Evolutionary conservation across 2,888 invertebrate genomes (phyloP).

Genomic region (Eurytoma californica): DNA sequence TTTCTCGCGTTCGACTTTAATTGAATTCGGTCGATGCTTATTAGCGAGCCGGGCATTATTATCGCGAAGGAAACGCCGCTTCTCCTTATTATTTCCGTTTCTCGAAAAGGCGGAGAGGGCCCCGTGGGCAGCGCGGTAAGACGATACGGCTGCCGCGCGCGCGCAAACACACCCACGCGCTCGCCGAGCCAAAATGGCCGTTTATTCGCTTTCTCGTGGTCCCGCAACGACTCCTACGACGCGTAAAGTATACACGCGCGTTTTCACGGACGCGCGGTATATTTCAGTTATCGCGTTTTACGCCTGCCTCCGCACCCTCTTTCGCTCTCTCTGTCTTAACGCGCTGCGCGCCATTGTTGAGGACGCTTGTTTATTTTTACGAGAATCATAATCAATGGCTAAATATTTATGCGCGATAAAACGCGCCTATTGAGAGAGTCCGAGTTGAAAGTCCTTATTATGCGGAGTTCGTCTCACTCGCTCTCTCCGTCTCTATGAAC

Average conservation of each 20-base stretch:
- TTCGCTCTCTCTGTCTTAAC: too few species aligned
- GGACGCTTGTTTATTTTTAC: too few species aligned
- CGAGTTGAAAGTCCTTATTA: not conserved
- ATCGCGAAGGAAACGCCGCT: not conserved
- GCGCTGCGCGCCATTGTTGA: too few species aligned
- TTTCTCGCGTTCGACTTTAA: not conserved
- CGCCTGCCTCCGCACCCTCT: too few species aligned
- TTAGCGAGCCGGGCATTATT: not conserved
- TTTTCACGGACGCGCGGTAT: too few species aligned
- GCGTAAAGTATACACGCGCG: too few species aligned
- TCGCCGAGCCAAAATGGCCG: slow-evolving; percentile 30
- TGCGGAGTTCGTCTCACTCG: too few species aligned
- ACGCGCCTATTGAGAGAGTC: not conserved
- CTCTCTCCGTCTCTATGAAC: too few species aligned
- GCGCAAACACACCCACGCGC: slow-evolving; percentile 14
- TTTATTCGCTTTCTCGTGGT: slow-evolving; percentile 2
- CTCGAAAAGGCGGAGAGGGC: not conserved
- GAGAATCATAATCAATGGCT: too few species aligned
- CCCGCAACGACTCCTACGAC: not conserved
- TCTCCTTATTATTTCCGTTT: not conserved
- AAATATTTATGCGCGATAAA: too few species aligned
- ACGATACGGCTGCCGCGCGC: slow-evolving; percentile 27
- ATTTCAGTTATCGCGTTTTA: too few species aligned
- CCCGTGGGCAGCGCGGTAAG: slow-evolving; percentile 17
- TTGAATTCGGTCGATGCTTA: not conserved